These are phyloP conservation scores for Zapornia atra DNA, from an alignment of 2,113 vertebrate genomes.

Conservation along the genomic window DNA sequence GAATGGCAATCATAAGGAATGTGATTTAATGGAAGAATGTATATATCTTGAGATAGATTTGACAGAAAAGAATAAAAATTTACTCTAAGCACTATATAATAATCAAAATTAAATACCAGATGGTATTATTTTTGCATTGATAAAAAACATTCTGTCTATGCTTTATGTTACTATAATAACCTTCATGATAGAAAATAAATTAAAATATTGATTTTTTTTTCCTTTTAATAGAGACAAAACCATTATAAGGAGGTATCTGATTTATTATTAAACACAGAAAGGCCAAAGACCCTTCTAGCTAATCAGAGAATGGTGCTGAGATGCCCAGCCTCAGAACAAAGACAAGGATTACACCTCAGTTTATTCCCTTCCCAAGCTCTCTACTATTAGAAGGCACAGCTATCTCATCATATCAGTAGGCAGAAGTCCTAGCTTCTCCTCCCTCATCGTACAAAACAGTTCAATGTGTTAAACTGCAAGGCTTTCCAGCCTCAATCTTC, in stretches of 20 bases:
- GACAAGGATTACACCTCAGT: background rate
- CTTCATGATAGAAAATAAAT: background rate
- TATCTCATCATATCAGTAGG: background rate
- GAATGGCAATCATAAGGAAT: background rate
- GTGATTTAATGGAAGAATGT: background rate
- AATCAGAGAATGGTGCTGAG: background rate
- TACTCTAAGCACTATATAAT: background rate
- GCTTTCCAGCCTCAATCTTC: background rate
- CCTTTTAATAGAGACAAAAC: background rate
- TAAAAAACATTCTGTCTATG: background rate
- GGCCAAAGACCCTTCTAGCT: background rate
- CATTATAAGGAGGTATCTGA: background rate
- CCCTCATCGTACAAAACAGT: background rate
- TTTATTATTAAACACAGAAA: background rate
- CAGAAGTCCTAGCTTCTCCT: background rate
- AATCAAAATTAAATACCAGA: constrained; percentile 12
- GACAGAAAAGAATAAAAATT: background rate
- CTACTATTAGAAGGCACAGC: background rate
- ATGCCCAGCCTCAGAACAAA: background rate
- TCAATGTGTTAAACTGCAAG: background rate
- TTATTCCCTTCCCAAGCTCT: background rate
- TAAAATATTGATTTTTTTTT: background rate
- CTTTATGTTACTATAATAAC: background rate
- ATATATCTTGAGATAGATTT: background rate
- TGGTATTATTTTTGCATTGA: background rate